A percentile compares a stretch with the other conserved stretches of the same genome.
Evolutionary conservation across 2,113 vertebrate species (phyloP).

Genomic region (Oncorhynchus mykiss): DNA sequence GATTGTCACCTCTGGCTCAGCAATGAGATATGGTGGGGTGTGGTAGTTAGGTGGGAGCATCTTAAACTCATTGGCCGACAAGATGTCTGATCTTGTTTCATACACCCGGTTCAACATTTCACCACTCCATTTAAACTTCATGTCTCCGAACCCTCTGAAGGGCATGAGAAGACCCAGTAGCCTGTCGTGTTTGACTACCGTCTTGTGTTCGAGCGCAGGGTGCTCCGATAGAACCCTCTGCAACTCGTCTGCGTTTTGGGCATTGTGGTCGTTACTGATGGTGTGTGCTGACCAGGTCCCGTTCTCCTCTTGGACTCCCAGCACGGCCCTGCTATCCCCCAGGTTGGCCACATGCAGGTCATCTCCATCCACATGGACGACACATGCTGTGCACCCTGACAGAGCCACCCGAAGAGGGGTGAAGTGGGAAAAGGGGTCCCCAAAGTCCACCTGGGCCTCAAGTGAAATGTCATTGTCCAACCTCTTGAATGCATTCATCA

Average conservation of each 20-base stretch:
- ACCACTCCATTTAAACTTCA: constrained; percentile 67
- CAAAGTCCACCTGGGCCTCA: constrained; percentile 67
- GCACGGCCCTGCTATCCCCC: constrained; percentile 65
- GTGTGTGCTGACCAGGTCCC: constrained; percentile 55
- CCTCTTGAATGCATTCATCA: constrained; percentile 59
- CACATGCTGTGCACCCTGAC: constrained; percentile 65
- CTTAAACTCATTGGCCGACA: constrained; percentile 16
- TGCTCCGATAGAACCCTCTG: constrained; percentile 63
- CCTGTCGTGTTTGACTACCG: constrained; percentile 56
- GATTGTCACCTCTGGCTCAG: constrained; percentile 56
- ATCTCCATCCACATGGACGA: constrained; percentile 45
- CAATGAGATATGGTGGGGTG: constrained; percentile 66
- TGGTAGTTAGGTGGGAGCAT: constrained; percentile 46
- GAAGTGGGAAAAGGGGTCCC: constrained; percentile 34
- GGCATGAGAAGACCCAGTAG: constrained; percentile 69
- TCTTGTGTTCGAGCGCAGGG: constrained; percentile 46
- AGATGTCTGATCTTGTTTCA: constrained; percentile 43
- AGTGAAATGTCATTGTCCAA: constrained; percentile 68
- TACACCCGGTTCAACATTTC: constrained; percentile 58
- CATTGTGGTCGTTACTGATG: constrained; percentile 66
- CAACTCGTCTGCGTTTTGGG: constrained; percentile 62
- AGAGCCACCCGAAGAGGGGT: constrained; percentile 62
- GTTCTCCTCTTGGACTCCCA: constrained; percentile 54
- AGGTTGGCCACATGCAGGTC: constrained; percentile 64
- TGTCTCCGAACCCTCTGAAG: constrained; percentile 65